These are phyloP conservation scores for Tetheella fluctuosa DNA, from an alignment of 2,888 invertebrate species.

Conservation along the genomic window DNA sequence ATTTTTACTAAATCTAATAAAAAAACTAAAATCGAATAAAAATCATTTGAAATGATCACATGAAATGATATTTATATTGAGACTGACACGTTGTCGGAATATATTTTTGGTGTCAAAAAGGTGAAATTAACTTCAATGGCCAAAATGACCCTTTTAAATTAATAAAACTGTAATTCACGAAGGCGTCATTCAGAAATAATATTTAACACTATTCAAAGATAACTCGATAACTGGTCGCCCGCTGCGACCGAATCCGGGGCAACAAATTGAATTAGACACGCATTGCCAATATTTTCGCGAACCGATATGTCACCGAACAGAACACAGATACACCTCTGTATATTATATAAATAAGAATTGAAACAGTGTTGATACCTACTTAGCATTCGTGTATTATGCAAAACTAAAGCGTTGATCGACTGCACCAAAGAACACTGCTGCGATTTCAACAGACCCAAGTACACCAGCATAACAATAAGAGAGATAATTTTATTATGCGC, in stretches of 20 bases:
- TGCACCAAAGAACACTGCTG: slow-evolving; percentile 28
- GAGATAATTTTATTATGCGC: slow-evolving; percentile 33
- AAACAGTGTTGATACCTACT: neutral
- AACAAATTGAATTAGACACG: slow-evolving; percentile 41
- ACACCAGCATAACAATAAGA: slow-evolving; percentile 33
- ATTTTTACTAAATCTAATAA: too few relatives aligned
- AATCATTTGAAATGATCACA: too few relatives aligned
- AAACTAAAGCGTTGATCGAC: slow-evolving; percentile 19
- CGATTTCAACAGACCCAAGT: slow-evolving; percentile 36
- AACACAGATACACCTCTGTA: neutral
- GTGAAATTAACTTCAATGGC: neutral
- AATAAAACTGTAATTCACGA: neutral
- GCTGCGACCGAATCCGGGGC: slow-evolving; percentile 34
- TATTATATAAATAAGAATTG: neutral
- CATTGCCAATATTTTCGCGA: slow-evolving; percentile 24
- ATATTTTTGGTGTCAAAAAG: too few relatives aligned
- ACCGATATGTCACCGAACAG: slow-evolving; percentile 22
- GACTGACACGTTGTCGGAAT: too few relatives aligned
- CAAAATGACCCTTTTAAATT: neutral
- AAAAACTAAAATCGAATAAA: too few relatives aligned
- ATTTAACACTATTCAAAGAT: slow-evolving; percentile 19
- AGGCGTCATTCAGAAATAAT: slow-evolving; percentile 13
- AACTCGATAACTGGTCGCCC: slow-evolving; percentile 11
- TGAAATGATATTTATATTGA: too few relatives aligned
- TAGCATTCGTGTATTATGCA: slow-evolving; percentile 31